Evolutionary conservation across 2,888 invertebrate genomes (phyloP).

Genomic region (Eupelmus urozonus): DNA sequence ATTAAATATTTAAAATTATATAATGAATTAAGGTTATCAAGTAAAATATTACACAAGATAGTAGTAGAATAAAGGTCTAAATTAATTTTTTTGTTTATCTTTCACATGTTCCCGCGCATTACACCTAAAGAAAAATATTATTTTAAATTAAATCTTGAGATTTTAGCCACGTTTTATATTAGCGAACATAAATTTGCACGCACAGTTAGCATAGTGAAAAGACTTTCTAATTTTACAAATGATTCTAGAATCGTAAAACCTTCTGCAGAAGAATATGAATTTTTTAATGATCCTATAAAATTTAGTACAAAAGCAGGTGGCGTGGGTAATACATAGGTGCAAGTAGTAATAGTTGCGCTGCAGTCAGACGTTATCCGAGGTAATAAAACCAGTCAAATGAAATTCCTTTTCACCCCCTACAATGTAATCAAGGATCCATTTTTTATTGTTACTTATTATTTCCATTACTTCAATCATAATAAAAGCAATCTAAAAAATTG

Average conservation of each 20-base stretch:
- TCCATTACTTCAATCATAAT: not conserved
- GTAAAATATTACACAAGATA: too few species aligned
- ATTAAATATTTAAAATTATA: too few species aligned
- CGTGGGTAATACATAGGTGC: not conserved
- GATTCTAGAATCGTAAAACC: not conserved
- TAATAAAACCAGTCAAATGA: not conserved
- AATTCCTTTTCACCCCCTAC: not conserved
- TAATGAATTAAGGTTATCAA: too few species aligned
- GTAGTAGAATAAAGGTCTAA: too few species aligned
- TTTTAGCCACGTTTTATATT: not conserved
- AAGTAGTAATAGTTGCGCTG: conserved; percentile 1
- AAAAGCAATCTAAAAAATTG: not conserved
- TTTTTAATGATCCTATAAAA: not conserved
- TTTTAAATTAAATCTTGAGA: too few species aligned
- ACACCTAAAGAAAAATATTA: too few species aligned
- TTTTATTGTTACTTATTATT: not conserved
- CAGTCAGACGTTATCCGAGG: conserved; percentile 8
- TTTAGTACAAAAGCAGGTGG: not conserved
- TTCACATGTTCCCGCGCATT: too few species aligned
- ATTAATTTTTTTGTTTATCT: not conserved
- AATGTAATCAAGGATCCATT: not conserved
- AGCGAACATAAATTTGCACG: not conserved
- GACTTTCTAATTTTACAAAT: not conserved
- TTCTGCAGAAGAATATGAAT: not conserved
- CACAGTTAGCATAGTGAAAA: not conserved